Evolutionary conservation across 2,113 vertebrate genomes (phyloP).

Genomic region (Passerina amoena): DNA sequence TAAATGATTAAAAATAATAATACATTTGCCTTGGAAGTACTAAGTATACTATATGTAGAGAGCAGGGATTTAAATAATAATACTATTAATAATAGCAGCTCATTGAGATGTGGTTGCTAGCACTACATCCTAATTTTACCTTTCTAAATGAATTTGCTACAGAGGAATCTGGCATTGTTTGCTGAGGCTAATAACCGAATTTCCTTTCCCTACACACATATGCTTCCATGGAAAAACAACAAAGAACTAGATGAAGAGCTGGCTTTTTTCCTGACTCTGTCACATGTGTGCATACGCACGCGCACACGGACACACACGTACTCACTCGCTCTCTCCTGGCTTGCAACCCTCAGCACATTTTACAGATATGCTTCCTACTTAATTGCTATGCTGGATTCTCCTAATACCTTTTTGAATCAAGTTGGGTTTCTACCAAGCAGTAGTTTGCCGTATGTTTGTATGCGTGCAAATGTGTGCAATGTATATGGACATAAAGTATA

Average conservation of each 20-base stretch:
- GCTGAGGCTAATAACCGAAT: constrained; percentile 37
- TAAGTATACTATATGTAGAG: constrained; percentile 8
- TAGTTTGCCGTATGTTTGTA: background rate
- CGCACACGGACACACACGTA: constrained; percentile 16
- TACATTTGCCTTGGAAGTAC: constrained; percentile 49
- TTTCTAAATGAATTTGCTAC: constrained; percentile 39
- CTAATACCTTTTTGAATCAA: constrained; percentile 37
- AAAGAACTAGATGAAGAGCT: constrained; percentile 50
- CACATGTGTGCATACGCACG: constrained; percentile 56
- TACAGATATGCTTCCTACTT: constrained; percentile 5
- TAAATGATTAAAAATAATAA: constrained; percentile 36
- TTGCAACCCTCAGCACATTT: constrained; percentile 48
- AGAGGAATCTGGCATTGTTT: constrained; percentile 54
- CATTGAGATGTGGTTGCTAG: constrained; percentile 10
- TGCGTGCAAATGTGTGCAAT: fast-evolving
- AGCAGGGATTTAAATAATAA: constrained; percentile 61
- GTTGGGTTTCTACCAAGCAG: constrained; percentile 26
- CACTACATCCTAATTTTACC: constrained; percentile 7
- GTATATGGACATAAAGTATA: background rate
- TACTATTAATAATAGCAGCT: constrained; percentile 26
- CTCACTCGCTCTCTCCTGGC: constrained; percentile 12
- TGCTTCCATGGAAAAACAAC: constrained; percentile 60
- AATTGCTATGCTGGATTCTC: constrained; percentile 33
- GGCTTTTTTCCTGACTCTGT: constrained; percentile 33
- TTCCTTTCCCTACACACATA: constrained; percentile 45